Evolutionary conservation across 2,888 invertebrate genomes (phyloP), one percentile per base, ranked within the genome.

Genomic region (Scrobipalpa atriplicella): DNA sequence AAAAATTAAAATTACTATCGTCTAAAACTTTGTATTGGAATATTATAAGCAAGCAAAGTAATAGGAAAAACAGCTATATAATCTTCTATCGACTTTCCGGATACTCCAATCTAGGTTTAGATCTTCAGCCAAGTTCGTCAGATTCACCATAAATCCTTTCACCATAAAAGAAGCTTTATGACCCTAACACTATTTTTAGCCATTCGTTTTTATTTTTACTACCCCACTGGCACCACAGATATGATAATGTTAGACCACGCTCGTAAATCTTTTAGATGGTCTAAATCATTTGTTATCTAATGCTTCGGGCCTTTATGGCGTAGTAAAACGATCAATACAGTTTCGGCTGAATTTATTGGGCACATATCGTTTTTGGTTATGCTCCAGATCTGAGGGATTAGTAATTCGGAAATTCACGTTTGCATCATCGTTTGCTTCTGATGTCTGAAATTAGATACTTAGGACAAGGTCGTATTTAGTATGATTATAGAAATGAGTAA

Each of bases 201-300:
- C 1, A 5, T 6, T 47, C 47, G n/a, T 47, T 21, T 19, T 8
- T n/a, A 16, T 9, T n/a, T n/a, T 52, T 18, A 19, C 54, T 10
- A 19, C 54, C 54, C 2, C 54, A 11, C n/a, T n/a, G n/a, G n/a
- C 47, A 47, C 13, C 47, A 54, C 19, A 54, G 21, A 54, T 54
- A 21, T 54, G 54, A 54, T 54, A 54, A 19, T 52, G 51, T 19
- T 19, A 10, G 19, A 19, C 54, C 18, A 54, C 21, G 29, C 13
- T 56, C 13, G 21, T 56, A 21, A 21, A 56, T 21, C 19, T 56
- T 21, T 11, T 10, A 21, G 29, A 56, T 21, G 54, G 29, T 13
- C 19, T 56, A 21, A 56, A 56, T 56, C 54, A 13, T 56, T 56
- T 56, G 54, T 56, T 56, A 56, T 56, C 54, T 56, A 19, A 21